Conservation (phyloP, 1,140 invertebrate species). For the Copidosoma floridanum region DNA sequence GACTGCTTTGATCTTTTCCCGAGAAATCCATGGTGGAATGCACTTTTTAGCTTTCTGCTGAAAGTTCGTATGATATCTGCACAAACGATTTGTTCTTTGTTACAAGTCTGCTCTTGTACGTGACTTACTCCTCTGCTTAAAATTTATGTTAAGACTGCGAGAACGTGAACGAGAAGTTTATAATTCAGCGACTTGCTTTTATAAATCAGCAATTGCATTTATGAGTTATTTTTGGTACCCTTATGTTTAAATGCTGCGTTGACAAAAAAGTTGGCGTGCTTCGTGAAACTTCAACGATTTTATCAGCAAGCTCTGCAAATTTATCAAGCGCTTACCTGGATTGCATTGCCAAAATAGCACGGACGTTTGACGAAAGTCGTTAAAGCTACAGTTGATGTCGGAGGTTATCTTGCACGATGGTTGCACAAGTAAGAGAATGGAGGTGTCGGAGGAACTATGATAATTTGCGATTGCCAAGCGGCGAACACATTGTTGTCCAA, state of each 20-base stretch:
- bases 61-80: too few species aligned
- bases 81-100: too few species aligned
- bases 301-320: too few species aligned
- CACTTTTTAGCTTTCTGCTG: too few species aligned
- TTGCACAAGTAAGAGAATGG: conserved; percentile 13
- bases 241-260: background rate
- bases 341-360: background rate
- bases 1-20: background rate
- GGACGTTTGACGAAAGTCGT: background rate
- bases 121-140: too few species aligned
- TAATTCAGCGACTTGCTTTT: too few species aligned
- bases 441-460: too few species aligned
- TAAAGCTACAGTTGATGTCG: background rate
- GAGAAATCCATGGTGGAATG: background rate
- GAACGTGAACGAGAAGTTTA: too few species aligned
- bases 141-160: too few species aligned
- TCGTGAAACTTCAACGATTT: background rate
- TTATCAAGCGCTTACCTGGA: background rate
- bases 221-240: too few species aligned
- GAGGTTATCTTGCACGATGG: background rate
- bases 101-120: too few species aligned
- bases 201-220: too few species aligned
- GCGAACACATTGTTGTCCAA: conserved; percentile 24
- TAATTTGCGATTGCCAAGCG: conserved; percentile 36
- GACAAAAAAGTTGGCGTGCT: background rate